phyloP scores from a whole-genome alignment of 1,140 invertebrate species.

The Delia radicum region DNA sequence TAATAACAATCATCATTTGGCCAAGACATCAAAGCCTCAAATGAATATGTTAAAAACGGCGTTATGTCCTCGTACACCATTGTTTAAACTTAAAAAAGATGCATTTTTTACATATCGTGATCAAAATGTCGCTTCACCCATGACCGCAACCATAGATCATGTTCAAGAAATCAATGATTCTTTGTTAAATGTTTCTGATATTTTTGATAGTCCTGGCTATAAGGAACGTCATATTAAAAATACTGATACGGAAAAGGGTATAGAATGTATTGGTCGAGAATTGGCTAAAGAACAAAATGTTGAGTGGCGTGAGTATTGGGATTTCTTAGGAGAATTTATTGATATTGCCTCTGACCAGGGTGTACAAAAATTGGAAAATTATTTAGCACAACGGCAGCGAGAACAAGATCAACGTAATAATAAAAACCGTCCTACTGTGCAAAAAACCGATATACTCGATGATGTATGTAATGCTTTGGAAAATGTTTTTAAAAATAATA shows the following conservation, averaged over 20 bases:
- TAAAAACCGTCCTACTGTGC: background rate
- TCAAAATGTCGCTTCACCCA: conserved; percentile 22
- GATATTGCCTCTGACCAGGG: conserved; percentile 74
- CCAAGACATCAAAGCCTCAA: background rate
- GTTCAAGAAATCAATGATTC: background rate
- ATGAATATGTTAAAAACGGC: conserved; percentile 10
- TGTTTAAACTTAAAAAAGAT: conserved; percentile 26
- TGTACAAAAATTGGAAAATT: conserved; percentile 70
- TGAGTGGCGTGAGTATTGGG: conserved; percentile 90
- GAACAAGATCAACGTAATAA: conserved; percentile 27
- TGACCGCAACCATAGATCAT: background rate
- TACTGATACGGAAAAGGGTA: conserved; percentile 78
- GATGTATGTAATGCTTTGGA: conserved; percentile 30
- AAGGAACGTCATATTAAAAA: conserved; percentile 62
- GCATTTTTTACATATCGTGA: conserved; percentile 30
- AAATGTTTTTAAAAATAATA: background rate
- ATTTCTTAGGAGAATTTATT: conserved; percentile 77
- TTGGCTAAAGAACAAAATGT: conserved; percentile 75
- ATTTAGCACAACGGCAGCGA: conserved; percentile 61
- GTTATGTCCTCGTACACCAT: conserved; percentile 10
- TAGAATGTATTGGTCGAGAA: conserved; percentile 77
- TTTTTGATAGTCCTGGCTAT: conserved; percentile 33
- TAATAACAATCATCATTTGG: conserved; percentile 8
- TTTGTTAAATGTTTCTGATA: background rate
- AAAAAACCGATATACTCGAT: background rate